phyloP scores from a whole-genome alignment of 2,113 vertebrate species.

The Rhabdornis inornatus region DNA sequence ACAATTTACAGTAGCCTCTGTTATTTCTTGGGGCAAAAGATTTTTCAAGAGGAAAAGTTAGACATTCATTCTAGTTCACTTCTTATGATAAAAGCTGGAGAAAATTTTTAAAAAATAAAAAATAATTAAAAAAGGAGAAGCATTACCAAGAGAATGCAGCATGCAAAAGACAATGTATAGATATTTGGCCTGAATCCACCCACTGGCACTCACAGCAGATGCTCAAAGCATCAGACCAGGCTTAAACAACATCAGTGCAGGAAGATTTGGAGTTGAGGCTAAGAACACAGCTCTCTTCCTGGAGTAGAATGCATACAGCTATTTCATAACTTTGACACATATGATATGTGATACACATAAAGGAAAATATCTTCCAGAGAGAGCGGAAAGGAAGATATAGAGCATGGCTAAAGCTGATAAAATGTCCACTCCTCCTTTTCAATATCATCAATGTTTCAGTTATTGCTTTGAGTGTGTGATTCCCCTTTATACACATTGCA shows the following conservation, averaged over 20 bases:
- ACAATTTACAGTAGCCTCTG: background rate
- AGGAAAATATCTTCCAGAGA: background rate
- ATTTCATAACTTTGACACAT: background rate
- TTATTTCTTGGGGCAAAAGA: background rate
- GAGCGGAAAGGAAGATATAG: background rate
- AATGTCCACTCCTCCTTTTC: background rate
- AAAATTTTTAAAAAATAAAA: background rate
- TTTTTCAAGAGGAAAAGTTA: background rate
- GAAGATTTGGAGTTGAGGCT: background rate
- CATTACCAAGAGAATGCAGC: background rate
- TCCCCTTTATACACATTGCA: background rate
- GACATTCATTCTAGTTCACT: background rate
- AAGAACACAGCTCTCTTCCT: background rate
- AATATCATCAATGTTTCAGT: background rate
- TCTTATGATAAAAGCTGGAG: background rate
- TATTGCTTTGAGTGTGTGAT: background rate
- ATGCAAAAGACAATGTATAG: background rate
- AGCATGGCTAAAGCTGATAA: background rate
- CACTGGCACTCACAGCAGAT: background rate
- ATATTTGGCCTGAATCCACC: background rate
- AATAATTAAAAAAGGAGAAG: background rate
- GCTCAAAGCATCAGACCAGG: background rate
- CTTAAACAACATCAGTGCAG: background rate
- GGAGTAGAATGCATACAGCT: background rate
- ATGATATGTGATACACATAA: fast-evolving